phyloP scores from a whole-genome alignment of 1,140 invertebrate species.

The Ephestia elutella region DNA sequence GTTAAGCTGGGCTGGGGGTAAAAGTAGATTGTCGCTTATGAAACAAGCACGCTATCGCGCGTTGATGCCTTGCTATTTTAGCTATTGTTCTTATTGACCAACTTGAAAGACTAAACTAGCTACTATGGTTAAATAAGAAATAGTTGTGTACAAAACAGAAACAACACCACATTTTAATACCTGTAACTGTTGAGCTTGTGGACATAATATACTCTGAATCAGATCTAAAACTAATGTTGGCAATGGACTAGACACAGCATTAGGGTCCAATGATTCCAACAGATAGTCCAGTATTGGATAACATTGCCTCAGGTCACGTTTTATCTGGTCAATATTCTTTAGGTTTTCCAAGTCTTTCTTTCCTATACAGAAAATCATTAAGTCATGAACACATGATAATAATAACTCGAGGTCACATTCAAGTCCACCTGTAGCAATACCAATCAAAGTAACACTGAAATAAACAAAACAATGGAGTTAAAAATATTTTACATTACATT shows the following conservation, averaged over 20 bases:
- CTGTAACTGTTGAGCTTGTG: conserved; percentile 83
- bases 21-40: too few relatives aligned
- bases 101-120: too few relatives aligned
- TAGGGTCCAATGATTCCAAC: conserved; percentile 81
- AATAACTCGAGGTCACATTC: conserved; percentile 78
- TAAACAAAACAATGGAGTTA: neutral
- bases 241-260: conserved; percentile 74
- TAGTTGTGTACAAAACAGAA: too few relatives aligned
- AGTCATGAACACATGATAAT: conserved; percentile 82
- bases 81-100: too few relatives aligned
- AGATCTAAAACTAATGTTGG: conserved; percentile 78
- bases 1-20: too few relatives aligned
- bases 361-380: conserved; percentile 85
- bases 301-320: conserved; percentile 84
- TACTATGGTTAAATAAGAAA: too few relatives aligned
- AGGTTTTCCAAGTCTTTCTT: conserved; percentile 83
- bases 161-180: too few relatives aligned
- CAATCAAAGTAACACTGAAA: conserved; percentile 79
- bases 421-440: conserved; percentile 78
- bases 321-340: conserved; percentile 85
- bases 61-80: too few relatives aligned
- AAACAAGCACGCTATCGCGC: too few relatives aligned
- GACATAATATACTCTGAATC: conserved; percentile 79
- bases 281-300: conserved; percentile 83
- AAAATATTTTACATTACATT: too few relatives aligned